Base-by-base conservation (phyloP, 2,888 invertebrate genomes). In the Gari tellinella region DNA sequence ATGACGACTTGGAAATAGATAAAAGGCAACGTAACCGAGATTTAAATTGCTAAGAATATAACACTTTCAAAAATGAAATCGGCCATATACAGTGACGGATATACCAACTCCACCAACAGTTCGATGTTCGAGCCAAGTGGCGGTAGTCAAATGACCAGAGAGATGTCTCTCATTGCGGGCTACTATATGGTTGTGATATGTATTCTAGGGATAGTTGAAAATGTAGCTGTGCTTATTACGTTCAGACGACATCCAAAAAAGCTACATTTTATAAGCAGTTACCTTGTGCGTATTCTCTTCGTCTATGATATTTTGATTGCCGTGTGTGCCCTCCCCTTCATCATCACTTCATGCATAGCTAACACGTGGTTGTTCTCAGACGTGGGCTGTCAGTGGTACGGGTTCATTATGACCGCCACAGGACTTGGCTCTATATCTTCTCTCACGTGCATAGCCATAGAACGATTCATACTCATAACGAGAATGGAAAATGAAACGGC, bases 381-480 rank as follows among this genome's bases (percentile, higher is more conserved):
- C 15, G 12, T 48, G 8, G 64, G 64, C 12, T 64, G 64, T 37
- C 38, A 56, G 48, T 64, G 64, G 64, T 64, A 64, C 48, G 64
- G 55, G 8, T 17, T 37, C 8, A 55, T 48, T 1, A 64, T 64
- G 64, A 64, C 64, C 12, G 55, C 17, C 1, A 19, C 31, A 10
- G 64, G 64, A 38, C 15, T 55, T 12, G 23, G 31, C 15, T 48
- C 55, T 0, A 64, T 64, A 5, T 45, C 23, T 14, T 14, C 41
- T 21, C 17, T 64, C 21, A 38, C 64, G 5, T 55, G 31, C 23
- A 37, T 51, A 0, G 64, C 64, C 7, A 8, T 64, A 23, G 46
- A 64, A 38, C 45, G 64, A 15, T 64, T 41, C 40, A 21, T 45
- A 12, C 40, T 55, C 1, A 55, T 64, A 14, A 46, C 46, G 14